Evolutionary conservation across 2,113 vertebrate genomes (phyloP), one percentile per base, ranked within the genome.

Genomic region (Epinephelus fuscoguttatus): DNA sequence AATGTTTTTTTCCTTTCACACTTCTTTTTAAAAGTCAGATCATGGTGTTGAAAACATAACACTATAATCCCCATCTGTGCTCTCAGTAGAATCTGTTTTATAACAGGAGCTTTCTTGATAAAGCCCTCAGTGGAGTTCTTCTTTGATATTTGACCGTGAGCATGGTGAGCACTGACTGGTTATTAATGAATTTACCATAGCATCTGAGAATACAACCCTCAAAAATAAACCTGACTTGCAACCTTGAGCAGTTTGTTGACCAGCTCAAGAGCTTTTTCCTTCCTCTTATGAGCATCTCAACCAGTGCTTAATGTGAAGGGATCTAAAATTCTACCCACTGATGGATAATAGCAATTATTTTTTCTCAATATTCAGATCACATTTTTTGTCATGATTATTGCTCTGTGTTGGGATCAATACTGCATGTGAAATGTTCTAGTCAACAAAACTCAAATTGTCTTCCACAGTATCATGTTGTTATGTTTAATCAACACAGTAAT

Each of bases 21-120:
- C 23, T 33, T 25, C 17, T 21, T 27, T 72, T 73, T 30, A 42
- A 73, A 73, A 42, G 70, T 73, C 42, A 61, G 12, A 50, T 60
- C 8, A 50, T 30, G 25, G 23, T 60, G 45, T 33, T 15, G 25
- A 61, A 61, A 61, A 61, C 37, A 25, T 60, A 33, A n/a, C 0
- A 21, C 11, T 47, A 59, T 69, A 52, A n/a, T 53, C 49, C 67
- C 67, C 27, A 53, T 69, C 37, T 45, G 50, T 21, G 33, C 5
- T 11, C 33, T 66, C 49, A 56, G 61, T 3, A 45, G 37, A n/a
- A n/a, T 62, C 23, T 52, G 47, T 40, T 55, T 45, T 23, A 30
- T 6, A 21, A 57, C 25, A 15, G 4, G 14, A 7, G 12, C 53
- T 55, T 15, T 19, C 62, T 76, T 15, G 3, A 10, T 23, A 3